Evolutionary conservation across 2,888 invertebrate species (phyloP).

Genomic region (Tachina fera): DNA sequence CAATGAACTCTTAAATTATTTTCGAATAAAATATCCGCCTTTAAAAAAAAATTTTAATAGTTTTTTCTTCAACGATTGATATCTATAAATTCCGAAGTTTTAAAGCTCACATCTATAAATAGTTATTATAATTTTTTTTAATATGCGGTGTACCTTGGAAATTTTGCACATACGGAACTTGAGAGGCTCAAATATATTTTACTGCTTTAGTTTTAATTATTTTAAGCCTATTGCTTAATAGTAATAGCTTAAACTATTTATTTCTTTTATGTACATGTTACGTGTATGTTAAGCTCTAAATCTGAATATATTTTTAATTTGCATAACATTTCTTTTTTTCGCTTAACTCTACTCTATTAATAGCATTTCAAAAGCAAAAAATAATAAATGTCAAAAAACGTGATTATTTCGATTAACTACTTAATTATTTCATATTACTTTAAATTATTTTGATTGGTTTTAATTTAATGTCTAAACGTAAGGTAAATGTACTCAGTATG

Average conservation of each 20-base stretch:
- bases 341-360: neutral
- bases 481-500: neutral
- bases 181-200: neutral
- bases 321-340: neutral
- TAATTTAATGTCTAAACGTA: neutral
- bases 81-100: no score
- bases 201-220: neutral
- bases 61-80: no score
- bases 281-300: neutral
- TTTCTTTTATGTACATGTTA: neutral
- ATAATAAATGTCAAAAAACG: constrained; percentile 32
- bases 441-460: constrained; percentile 34
- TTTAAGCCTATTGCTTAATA: constrained; percentile 5
- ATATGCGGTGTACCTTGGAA: no score
- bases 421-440: constrained; percentile 30
- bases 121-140: no score
- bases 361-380: constrained; percentile 4
- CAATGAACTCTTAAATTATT: no score
- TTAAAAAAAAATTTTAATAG: no score
- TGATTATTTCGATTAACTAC: constrained; percentile 61
- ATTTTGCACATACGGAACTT: no score
- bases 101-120: no score
- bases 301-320: neutral
- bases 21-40: no score
- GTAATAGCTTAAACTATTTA: neutral